Evolutionary conservation across 2,113 vertebrate genomes (phyloP).

Genomic region (Sialia sialis): DNA sequence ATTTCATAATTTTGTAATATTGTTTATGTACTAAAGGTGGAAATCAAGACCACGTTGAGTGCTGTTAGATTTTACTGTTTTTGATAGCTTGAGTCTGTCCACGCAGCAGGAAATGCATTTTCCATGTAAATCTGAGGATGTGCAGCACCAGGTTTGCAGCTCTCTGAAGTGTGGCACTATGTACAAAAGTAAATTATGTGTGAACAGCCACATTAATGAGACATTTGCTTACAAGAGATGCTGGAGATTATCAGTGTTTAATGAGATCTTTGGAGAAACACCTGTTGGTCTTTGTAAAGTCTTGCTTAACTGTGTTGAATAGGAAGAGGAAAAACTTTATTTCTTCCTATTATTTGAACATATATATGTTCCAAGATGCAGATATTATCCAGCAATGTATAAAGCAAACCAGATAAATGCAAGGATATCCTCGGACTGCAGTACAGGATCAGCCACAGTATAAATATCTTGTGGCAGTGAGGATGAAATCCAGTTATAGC

Average conservation of each 20-base stretch:
- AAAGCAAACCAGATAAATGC: not conserved
- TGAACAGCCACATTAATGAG: not conserved
- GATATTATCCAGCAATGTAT: not conserved
- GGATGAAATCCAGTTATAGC: not conserved
- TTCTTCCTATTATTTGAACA: not conserved
- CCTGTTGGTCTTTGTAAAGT: not conserved
- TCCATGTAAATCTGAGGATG: not conserved
- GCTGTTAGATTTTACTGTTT: not conserved
- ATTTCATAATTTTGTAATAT: not conserved
- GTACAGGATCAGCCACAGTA: not conserved
- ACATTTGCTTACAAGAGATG: slow-evolving; percentile 11
- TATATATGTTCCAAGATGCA: not conserved
- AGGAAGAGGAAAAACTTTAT: not conserved
- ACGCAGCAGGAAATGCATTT: not conserved
- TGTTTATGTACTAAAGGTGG: not conserved
- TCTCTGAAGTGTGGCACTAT: not conserved
- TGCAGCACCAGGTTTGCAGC: not conserved
- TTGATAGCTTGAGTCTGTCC: not conserved
- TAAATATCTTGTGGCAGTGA: not conserved
- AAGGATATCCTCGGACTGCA: not conserved
- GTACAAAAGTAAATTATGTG: not conserved
- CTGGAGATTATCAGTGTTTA: not conserved
- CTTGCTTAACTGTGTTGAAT: not conserved
- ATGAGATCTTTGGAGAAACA: not conserved
- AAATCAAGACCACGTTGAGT: not conserved